phyloP scores from a whole-genome alignment of 2,113 vertebrate genomes.

The Danionella cerebrum region DNA sequence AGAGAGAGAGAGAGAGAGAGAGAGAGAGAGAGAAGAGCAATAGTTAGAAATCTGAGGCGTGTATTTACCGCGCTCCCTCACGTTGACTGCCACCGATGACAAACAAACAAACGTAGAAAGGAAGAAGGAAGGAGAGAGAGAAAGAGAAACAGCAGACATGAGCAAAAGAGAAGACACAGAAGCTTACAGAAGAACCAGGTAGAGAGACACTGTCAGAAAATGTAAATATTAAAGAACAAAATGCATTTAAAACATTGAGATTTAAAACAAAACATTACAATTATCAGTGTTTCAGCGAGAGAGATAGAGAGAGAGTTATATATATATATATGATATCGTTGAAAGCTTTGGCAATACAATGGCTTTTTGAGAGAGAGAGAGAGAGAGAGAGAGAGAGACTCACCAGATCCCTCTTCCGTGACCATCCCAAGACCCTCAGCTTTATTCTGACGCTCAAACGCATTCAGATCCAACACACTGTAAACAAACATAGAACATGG shows the following conservation, averaged over 20 bases:
- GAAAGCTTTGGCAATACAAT: too few relatives aligned
- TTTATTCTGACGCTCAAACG: conserved; percentile 98
- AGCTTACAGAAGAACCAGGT: conserved; percentile 61
- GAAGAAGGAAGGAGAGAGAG: conserved; percentile 63
- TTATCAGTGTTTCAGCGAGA: too few relatives aligned
- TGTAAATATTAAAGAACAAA: too few relatives aligned
- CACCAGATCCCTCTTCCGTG: conserved; percentile 97
- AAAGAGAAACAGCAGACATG: conserved; percentile 68
- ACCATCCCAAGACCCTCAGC: conserved; percentile 98
- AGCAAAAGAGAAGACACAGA: conserved; percentile 80
- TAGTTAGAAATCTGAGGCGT: conserved; percentile 70
- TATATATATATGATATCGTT: too few relatives aligned
- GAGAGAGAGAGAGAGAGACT: conserved; percentile 52
- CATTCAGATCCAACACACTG: conserved; percentile 96
- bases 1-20: not conserved
- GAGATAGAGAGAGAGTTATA: too few relatives aligned
- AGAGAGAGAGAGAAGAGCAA: conserved; percentile 22
- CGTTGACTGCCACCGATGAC: conserved; percentile 89
- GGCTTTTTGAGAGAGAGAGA: too few relatives aligned
- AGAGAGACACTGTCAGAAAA: conserved; percentile 50
- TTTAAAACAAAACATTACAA: too few relatives aligned
- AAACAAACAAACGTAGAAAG: too few relatives aligned
- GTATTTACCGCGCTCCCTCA: conserved; percentile 97
- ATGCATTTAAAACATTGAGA: too few relatives aligned
- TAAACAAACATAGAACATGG: not conserved